Evolutionary conservation across 2,888 invertebrate species (phyloP), one percentile per base, ranked within the genome.

Genomic region (Entomobrya multifasciata): DNA sequence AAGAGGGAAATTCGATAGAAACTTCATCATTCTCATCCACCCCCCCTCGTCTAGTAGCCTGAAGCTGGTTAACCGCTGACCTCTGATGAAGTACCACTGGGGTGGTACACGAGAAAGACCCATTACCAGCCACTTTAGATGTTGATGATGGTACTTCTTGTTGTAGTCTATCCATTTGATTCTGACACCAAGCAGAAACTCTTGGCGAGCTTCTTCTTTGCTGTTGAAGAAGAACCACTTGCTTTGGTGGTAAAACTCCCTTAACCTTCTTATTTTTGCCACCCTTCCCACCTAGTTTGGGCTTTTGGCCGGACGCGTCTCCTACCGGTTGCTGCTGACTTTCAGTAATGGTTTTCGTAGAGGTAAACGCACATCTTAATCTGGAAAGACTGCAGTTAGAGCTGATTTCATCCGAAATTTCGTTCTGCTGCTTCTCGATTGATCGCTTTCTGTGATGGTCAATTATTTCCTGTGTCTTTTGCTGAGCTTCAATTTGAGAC

Each of bases 41-140:
- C 30, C 30, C n/a, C 13, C n/a, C n/a, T n/a, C 15, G 62, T 62
- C 17, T 20, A 1, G 8, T 36, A 1, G 15, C 2, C 8, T 65
- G 36, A 36, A 11, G 36, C 11, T 41, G 65, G 41, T 65, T n/a
- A 8, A 36, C 20, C 65, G 25, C 49, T 72, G 72, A 47, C 49
- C 72, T 72, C 44, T 72, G 47, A 49, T 72, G 72, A 72, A 49
- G 49, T 72, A 72, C 49, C 13, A 44, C 67, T n/a, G n/a, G n/a
- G 17, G 20, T 11, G 13, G 49, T 72, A 72, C 72, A 72, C 72
- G 44, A 72, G 72, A 49, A 65, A 65, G 65, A 8, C 8, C 1
- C 65, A 36, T 36, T 20, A 11, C 41, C 41, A 20, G 41, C 20
- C 3, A 41, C 6, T 6, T 5, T 3, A 15, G 5, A 57, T 57